A percentile compares a stretch with the other conserved stretches of the same genome.
phyloP scores from a whole-genome alignment of 1,140 invertebrate species.

The Drosophila simulans region DNA sequence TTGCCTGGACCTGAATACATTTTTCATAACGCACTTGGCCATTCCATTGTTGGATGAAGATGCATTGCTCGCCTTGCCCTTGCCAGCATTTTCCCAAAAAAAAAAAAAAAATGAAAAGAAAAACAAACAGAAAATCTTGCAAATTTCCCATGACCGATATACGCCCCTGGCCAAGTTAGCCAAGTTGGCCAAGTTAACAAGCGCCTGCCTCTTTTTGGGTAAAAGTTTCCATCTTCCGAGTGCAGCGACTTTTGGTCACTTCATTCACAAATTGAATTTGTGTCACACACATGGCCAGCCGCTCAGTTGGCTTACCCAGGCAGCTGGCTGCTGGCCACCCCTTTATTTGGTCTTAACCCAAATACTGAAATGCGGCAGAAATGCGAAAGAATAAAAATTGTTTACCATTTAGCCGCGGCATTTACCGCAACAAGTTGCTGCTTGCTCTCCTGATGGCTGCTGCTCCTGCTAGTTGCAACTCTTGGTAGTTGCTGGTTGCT shows the following conservation, averaged over 20 bases:
- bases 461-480: not conserved
- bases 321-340: constrained; percentile 58
- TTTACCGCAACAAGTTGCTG: constrained; percentile 78
- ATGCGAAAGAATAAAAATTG: constrained; percentile 65
- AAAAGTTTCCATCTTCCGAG: constrained; percentile 50
- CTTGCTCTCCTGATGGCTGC: constrained; percentile 13
- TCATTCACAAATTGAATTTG: constrained; percentile 81
- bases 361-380: constrained; percentile 64
- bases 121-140: constrained; percentile 34
- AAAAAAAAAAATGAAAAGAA: not conserved
- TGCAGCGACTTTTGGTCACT: constrained; percentile 58
- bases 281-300: constrained; percentile 47
- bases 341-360: constrained; percentile 83
- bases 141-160: constrained; percentile 80
- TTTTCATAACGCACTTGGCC: constrained; percentile 65
- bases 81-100: constrained; percentile 2
- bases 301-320: constrained; percentile 10
- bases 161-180: constrained; percentile 61
- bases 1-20: constrained; percentile 41
- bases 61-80: constrained; percentile 60
- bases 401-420: constrained; percentile 69
- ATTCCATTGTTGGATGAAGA: constrained; percentile 72
- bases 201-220: constrained; percentile 55
- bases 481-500: constrained; percentile 30
- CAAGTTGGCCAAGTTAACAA: constrained; percentile 58